Evolutionary conservation across 2,888 invertebrate species (phyloP), one percentile per base, ranked within the genome.

Genomic region (Ypsolopha scabrella): DNA sequence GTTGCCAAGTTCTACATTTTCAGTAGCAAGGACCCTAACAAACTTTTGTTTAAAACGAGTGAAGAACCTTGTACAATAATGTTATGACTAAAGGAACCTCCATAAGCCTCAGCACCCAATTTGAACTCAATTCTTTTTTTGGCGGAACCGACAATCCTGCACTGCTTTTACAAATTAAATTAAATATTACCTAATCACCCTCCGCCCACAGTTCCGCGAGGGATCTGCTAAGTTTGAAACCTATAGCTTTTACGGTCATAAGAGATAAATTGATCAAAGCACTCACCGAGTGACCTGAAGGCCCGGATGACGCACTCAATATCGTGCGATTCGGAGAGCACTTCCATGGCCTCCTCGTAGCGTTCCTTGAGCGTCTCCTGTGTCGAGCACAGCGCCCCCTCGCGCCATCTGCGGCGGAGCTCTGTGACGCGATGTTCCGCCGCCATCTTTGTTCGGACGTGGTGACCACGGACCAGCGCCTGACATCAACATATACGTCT

Each of bases 381-480:
- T 0, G 61, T 63, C 1, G 87, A 85, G 1, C 62, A 48, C 37
- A 85, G 62, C 1, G 70, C 82, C 0, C 82, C 85, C 8, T 67
- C 63, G 14, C 77, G 75, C 86, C 82, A 86, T 34, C 85, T 62
- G n/a, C 66, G 70, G 0, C 86, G 68, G 1, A 86, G 57, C 36
- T 70, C 69, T 0, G 60, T 59, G 1, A 78, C 69, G 11, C 70
- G 67, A 2, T 54, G 57, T 57, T 78, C 72, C 13, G 64, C 57
- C 1, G 59, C 59, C 13, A 64, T 57, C 4, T 56, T 56, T 14
- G 57, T 53, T 10, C 87, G 75, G 2, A 63, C 76, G 33, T 61
- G 65, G 60, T 89, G 80, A 0, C 89, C 90, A 1, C 89, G 87
- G 78, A 87, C 89, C 46, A 82, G 70, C 6, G 88, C 87, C 80